phyloP scores from a whole-genome alignment of 2,888 invertebrate species.

The Aspidiotus destructor region DNA sequence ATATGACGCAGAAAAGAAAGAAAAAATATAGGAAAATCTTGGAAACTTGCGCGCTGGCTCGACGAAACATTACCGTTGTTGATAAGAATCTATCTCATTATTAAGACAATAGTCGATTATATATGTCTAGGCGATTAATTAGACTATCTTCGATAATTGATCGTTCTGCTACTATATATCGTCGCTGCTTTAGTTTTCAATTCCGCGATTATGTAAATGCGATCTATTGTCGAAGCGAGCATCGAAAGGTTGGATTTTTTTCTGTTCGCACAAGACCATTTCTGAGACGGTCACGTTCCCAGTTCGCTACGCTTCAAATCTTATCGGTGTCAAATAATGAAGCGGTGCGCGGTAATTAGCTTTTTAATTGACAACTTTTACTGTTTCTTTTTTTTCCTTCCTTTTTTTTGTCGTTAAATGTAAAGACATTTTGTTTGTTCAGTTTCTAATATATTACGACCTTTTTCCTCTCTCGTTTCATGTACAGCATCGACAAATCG shows the following conservation, averaged over 20 bases:
- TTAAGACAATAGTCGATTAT: constrained; percentile 24
- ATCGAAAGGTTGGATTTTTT: constrained; percentile 7
- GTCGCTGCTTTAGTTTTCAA: constrained; percentile 6
- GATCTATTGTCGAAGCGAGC: constrained; percentile 13
- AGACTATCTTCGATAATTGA: constrained; percentile 23
- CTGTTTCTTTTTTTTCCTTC: background rate
- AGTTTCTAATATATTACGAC: too few species aligned
- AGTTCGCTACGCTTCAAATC: constrained; percentile 1
- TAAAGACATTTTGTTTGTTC: background rate
- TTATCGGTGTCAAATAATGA: constrained; percentile 9
- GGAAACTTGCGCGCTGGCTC: constrained; percentile 2
- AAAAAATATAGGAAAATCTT: background rate
- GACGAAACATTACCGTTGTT: constrained; percentile 11
- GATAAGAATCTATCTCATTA: constrained; percentile 22
- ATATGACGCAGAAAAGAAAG: background rate
- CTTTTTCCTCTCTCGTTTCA: too few species aligned
- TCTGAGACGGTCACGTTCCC: constrained; percentile 8
- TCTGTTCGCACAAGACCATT: background rate
- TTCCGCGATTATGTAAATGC: constrained; percentile 22
- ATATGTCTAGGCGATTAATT: constrained; percentile 21
- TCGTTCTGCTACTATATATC: background rate
- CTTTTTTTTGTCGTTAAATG: background rate
- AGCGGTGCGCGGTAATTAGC: constrained; percentile 8
- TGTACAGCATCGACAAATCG: constrained; percentile 46
- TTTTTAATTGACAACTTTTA: constrained; percentile 11